Base-by-base conservation (phyloP, 2,113 vertebrate species). In the Pollimyrus isidori region DNA sequence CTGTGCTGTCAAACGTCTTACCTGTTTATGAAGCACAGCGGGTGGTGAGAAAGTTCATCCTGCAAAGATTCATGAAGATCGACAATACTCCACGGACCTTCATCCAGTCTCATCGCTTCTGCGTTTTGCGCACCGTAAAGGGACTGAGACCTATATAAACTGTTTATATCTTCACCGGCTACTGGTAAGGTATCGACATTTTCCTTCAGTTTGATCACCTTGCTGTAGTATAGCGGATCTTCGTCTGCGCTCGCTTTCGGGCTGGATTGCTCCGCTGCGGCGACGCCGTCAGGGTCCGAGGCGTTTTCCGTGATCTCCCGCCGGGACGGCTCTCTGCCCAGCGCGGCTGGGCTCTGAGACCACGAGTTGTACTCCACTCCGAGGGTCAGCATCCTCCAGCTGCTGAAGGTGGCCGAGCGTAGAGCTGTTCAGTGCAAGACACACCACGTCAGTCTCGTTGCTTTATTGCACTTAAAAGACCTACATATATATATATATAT, bases 381-480 rank as follows among this genome's bases (percentile, higher is more conserved):
- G 86, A 94, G 62, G 1, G 96, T 96, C 50, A 96, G 91, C 96
- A 92, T 96, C 93, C 93, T 92, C 96, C 96, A 96, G 15, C 92
- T 95, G 90, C 92, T 87, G 5, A 95, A 89, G 0, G 94, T 95
- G 89, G 93, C 94, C 0, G 93, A 35, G 5, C 95, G 93, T 1
- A 95, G 26, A 7, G 95, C 96, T 96, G 90, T 2, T 26, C 48
- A 45, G 11, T 30, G 89, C 13, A 6, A 76, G 86, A 90, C 39
- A 82, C 11, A 56, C 45, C 87, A 46, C 35, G n/a, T 42, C 13
- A 45, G 11, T 13, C 7, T 80, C 73, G 73, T 80, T 80, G 30
- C 35, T 56, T 87, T 35, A 58, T 87, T 84, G 62, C n/a, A 69
- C 62, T 80, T 80, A 19, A 76, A 73, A 73, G 2, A 69, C n/a